Base-by-base conservation (phyloP, 2,888 invertebrate genomes). In the Melanostoma scalare region DNA sequence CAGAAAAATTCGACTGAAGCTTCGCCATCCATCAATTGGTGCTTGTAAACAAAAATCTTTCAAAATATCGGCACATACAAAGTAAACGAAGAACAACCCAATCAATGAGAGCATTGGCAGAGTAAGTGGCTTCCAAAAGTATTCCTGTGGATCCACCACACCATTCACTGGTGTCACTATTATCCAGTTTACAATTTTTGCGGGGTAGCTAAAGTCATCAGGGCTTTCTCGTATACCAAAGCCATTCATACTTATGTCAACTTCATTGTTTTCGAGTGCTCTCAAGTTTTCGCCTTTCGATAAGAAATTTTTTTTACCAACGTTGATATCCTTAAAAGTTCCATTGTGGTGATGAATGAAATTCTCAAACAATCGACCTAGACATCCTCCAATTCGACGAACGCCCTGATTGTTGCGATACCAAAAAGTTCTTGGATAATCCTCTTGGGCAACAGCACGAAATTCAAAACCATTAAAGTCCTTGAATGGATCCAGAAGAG, bases 291-390 rank as follows among this genome's bases (percentile, higher is more conserved):
- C 20, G 20, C 20, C 20, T 20, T 20, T 20, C 2, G 2, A 0
- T 20, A 30, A 1, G 38, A 9, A 6, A 42, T 33, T 8, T 58
- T n/a, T 3, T 40, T 33, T 8, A 60, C n/a, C 0, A 30, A 20
- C 20, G 20, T 20, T 1, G 3, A 75, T 20, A 4, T 67, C 74
- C 2, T 6, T 30, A 6, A 42, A 74, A 0, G 48, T 65, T 35
- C 58, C 74, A 48, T 74, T 74, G 50, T 74, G 58, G 9, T 33
- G 46, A n/a, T 10, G 36, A 3, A 74, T 8, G 9, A 74, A 74
- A 10, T 31, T 42, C 6, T 58, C 20, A 36, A 74, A 65, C 10
- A 74, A 4, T 36, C 44, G 40, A 0, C 50, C 65, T 0, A 31
- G 20, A 30, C 20, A 63, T 1, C 74, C 74, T 9, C 65, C 52